Percentiles rank a stretch among this genome's conserved stretches.
Conservation (phyloP, 2,888 invertebrate genomes). For the Himalopsyche anomala region DNA sequence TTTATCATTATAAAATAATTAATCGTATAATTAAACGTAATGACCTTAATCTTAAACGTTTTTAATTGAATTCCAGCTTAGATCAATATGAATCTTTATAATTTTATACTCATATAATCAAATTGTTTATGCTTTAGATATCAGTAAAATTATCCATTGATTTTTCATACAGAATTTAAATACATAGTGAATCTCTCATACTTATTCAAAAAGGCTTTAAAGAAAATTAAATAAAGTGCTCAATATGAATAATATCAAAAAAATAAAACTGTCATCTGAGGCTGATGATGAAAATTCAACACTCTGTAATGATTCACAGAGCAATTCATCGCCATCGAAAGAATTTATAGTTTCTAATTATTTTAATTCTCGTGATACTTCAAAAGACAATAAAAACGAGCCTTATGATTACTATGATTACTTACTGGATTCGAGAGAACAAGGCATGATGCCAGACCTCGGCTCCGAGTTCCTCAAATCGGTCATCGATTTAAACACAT, state of each 20-base stretch:
- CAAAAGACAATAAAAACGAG: constrained; percentile 1
- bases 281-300: neutral
- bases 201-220: neutral
- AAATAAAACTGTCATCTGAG: neutral
- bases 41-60: no score
- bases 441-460: neutral
- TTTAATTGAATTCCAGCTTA: no score
- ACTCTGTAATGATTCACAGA: neutral
- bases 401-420: constrained; percentile 28
- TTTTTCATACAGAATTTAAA: neutral
- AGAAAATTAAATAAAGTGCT: neutral
- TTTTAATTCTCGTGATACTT: neutral
- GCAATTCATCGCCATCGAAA: constrained; percentile 2
- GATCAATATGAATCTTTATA: no score
- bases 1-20: no score
- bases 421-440: constrained; percentile 9
- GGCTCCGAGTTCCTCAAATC: constrained; percentile 67
- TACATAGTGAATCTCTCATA: neutral
- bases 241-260: constrained; percentile 13
- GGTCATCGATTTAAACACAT: constrained; percentile 71
- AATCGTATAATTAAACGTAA: no score
- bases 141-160: no score
- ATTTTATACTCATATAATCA: no score
- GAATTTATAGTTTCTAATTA: neutral
- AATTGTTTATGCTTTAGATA: no score